Conservation (phyloP, 2,797 vertebrate genomes). For the Sparus aurata region DNA sequence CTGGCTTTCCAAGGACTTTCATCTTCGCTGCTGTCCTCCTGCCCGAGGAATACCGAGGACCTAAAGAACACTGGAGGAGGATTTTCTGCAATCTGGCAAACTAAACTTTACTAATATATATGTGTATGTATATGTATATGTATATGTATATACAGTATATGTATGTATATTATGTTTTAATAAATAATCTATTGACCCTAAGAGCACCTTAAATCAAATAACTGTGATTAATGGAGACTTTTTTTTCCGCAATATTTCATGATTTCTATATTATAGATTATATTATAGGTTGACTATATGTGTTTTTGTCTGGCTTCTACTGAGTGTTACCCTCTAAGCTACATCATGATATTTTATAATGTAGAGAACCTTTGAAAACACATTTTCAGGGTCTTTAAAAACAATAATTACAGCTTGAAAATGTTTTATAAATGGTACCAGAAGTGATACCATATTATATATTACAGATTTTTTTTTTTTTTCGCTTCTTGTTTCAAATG, state of each 20-base stretch:
- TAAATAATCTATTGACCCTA: background rate
- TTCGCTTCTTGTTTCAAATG: conserved; percentile 3
- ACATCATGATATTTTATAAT: too few species aligned
- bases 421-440: background rate
- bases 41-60: too few species aligned
- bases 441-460: background rate
- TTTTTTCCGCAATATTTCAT: too few species aligned
- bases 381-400: background rate
- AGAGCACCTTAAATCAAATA: background rate
- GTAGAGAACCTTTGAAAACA: background rate
- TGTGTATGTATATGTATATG: too few species aligned
- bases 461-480: background rate
- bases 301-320: too few species aligned
- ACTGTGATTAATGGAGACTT: background rate
- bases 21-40: too few species aligned
- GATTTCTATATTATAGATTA: too few species aligned
- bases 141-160: too few species aligned
- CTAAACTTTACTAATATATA: background rate
- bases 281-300: too few species aligned
- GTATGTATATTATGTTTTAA: background rate
- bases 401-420: background rate
- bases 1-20: too few species aligned
- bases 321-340: background rate
- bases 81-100: background rate
- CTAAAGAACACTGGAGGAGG: background rate